A percentile compares a stretch with the other conserved stretches of the same genome.
Conservation (phyloP, 2,888 invertebrate genomes). For the Onthophagus sagittarius region DNA sequence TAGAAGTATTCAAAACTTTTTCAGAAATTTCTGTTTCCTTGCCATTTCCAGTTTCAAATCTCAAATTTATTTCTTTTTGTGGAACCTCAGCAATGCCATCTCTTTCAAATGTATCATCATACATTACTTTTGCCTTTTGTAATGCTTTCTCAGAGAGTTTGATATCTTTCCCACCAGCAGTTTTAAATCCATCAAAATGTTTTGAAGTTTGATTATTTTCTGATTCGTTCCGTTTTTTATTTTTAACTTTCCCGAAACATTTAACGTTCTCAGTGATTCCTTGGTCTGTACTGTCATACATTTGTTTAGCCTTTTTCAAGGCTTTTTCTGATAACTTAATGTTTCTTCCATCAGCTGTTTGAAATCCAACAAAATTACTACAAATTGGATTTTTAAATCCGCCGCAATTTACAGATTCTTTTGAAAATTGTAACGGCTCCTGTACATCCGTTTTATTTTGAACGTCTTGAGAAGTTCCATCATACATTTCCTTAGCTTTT, state of each 20-base stretch:
- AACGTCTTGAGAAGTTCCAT: constrained; percentile 17
- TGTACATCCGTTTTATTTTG: constrained; percentile 3
- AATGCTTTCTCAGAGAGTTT: constrained; percentile 44
- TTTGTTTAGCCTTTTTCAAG: constrained; percentile 39
- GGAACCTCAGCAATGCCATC: neutral
- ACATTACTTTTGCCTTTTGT: constrained; percentile 40
- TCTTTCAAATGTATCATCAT: constrained; percentile 26
- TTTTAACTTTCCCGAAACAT: neutral
- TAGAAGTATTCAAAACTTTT: constrained; percentile 42
- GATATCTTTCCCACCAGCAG: constrained; percentile 45
- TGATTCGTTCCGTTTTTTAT: neutral
- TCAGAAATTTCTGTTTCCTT: constrained; percentile 44
- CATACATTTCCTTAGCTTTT: constrained; percentile 41
- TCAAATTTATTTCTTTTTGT: neutral
- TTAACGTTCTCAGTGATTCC: neutral
- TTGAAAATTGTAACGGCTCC: neutral
- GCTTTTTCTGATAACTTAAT: constrained; percentile 44
- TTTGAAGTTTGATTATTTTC: neutral
- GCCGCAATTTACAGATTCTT: neutral
- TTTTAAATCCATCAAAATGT: constrained; percentile 29
- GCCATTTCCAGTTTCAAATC: constrained; percentile 42
- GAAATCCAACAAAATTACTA: constrained; percentile 20
- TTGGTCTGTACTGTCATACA: constrained; percentile 33
- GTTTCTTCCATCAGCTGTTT: constrained; percentile 44
- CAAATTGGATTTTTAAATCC: neutral